A percentile compares a stretch with the other conserved stretches of the same genome.
These are phyloP conservation scores for Hyposoter didymator DNA, from an alignment of 2,888 invertebrate species.

Conservation along the genomic window DNA sequence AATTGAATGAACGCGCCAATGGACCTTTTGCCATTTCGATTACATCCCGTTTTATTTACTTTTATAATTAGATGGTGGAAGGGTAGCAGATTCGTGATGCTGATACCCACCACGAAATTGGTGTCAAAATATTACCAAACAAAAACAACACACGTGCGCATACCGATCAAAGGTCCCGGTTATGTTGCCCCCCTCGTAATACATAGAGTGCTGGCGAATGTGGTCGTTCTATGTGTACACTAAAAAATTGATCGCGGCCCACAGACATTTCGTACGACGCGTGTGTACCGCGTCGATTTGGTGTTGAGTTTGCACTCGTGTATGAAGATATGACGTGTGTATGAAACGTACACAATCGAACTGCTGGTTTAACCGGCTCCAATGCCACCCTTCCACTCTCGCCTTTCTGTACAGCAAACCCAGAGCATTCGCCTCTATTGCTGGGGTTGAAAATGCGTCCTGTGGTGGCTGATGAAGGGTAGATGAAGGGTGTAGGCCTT, in stretches of 20 bases:
- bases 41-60: conserved; percentile 8
- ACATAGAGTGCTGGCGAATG: conserved; percentile 38
- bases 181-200: conserved; percentile 41
- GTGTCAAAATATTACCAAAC: conserved; percentile 77
- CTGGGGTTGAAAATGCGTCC: conserved; percentile 71
- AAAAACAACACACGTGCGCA: conserved; percentile 68
- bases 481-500: conserved; percentile 36
- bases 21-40: background rate
- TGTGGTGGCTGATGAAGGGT: conserved; percentile 69
- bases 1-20: background rate
- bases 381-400: conserved; percentile 65
- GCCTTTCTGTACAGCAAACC: conserved; percentile 59
- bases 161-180: conserved; percentile 32
- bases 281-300: background rate
- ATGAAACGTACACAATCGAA: conserved; percentile 43
- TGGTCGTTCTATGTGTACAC: conserved; percentile 21
- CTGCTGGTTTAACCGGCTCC: conserved; percentile 60
- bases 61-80: conserved; percentile 5
- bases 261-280: background rate
- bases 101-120: conserved; percentile 70
- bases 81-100: conserved; percentile 25
- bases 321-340: conserved; percentile 17
- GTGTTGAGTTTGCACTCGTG: conserved; percentile 18
- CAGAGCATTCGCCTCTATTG: conserved; percentile 40
- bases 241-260: conserved; percentile 62